Evolutionary conservation across 1,140 invertebrate genomes (phyloP), one percentile per base, ranked within the genome.

Genomic region (Papilio aristodemus): DNA sequence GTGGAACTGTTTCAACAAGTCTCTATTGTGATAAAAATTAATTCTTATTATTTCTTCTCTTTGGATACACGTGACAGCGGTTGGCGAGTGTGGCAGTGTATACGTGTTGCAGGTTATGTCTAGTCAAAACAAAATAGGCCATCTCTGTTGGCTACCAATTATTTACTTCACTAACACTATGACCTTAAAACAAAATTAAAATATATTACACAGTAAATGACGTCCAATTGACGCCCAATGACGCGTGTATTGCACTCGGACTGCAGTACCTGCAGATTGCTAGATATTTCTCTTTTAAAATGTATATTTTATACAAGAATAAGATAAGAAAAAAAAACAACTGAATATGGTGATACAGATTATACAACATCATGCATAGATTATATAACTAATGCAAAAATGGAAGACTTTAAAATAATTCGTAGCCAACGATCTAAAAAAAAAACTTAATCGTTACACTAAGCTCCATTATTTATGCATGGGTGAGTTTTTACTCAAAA

Each of bases 321-420:
- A 67, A 62, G 59, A 50, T 50, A 64, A 50, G 19, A 66, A 46
- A 46, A 50, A 66, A 64, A 68, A 71, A 68, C 73, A 80, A 76
- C 54, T 69, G 37, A 46, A 71, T 66, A 60, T 74, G 70, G 43
- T 71, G 73, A 71, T 67, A 78, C 72, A 74, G 76, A 74, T 74
- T 54, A 73, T 71, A 76, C 25, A 69, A 76, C 62, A 72, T 66
- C 67, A 60, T 68, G 67, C 67, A 73, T 69, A 76, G 50, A 68
- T 71, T 62, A 66, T 75, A 77, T 60, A 70, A 78, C 80, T 83
- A 84, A 78, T 62, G 76, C 68, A 72, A 78, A 83, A 77, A 87
- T 91, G 89, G 89, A 91, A 91, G 89, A 91, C 89, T 76, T 83
- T 78, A 74, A 85, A 89, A 90, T 91, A 91, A 91, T 91, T 88